These are phyloP conservation scores for Stictocephala bisonia DNA, from an alignment of 2,888 invertebrate species.

Conservation along the genomic window DNA sequence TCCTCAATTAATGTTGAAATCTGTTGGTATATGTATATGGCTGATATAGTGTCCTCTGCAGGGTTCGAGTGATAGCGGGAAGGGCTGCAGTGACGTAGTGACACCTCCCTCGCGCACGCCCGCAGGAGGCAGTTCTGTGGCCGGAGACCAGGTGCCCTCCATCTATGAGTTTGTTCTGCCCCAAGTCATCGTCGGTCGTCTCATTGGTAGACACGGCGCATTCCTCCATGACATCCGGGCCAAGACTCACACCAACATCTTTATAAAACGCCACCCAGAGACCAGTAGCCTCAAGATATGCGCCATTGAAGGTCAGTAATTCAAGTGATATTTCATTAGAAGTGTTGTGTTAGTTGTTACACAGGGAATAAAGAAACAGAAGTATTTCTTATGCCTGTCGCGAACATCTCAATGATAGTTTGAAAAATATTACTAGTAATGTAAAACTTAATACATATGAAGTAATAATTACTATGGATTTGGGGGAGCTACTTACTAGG, in stretches of 20 bases:
- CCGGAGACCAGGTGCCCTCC: conserved; percentile 62
- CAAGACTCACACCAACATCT: conserved; percentile 81
- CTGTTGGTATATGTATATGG: too few relatives aligned
- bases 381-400: too few relatives aligned
- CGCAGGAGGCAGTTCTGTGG: conserved; percentile 66
- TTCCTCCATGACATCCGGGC: conserved; percentile 85
- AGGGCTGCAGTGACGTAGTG: conserved; percentile 79
- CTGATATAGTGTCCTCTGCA: conserved; percentile 59
- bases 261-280: conserved; percentile 82
- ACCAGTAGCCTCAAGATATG: conserved; percentile 83
- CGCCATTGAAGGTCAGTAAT: conserved; percentile 80
- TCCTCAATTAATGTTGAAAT: too few relatives aligned
- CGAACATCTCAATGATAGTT: too few relatives aligned
- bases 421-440: too few relatives aligned
- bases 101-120: conserved; percentile 72
- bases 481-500: too few relatives aligned
- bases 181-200: conserved; percentile 81
- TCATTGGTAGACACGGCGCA: conserved; percentile 87
- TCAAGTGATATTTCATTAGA: too few relatives aligned
- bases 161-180: conserved; percentile 81
- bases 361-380: too few relatives aligned
- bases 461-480: too few relatives aligned
- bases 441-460: too few relatives aligned
- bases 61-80: conserved; percentile 87
- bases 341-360: too few relatives aligned